A percentile compares a stretch with the other conserved stretches of the same genome.
Evolutionary conservation across 2,888 invertebrate genomes (phyloP).

Genomic region (Oscheius onirici): DNA sequence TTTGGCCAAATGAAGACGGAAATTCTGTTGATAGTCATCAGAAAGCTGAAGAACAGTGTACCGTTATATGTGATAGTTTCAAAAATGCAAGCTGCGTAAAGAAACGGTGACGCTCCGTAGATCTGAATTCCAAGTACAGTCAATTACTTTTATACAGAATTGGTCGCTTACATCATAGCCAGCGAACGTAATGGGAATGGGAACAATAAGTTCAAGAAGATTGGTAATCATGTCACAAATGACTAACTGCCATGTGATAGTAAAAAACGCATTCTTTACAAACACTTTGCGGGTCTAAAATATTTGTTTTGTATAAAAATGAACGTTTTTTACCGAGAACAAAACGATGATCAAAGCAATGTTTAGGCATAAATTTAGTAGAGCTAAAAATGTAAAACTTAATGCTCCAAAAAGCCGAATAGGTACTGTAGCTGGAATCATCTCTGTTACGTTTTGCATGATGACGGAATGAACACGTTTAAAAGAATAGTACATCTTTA

Average conservation of each 20-base stretch:
- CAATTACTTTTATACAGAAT: too few relatives aligned
- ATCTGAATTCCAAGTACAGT: neutral
- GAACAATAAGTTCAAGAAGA: neutral
- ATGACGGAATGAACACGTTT: too few relatives aligned
- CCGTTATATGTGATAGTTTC: constrained; percentile 12
- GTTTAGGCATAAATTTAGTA: neutral
- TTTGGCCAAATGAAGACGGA: neutral
- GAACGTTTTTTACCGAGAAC: neutral
- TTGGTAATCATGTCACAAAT: neutral
- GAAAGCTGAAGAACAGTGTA: constrained; percentile 10
- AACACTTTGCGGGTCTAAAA: neutral
- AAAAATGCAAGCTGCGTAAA: neutral
- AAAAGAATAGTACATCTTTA: too few relatives aligned
- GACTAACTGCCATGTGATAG: neutral
- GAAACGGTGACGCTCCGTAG: neutral
- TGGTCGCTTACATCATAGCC: neutral
- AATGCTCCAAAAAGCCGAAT: neutral
- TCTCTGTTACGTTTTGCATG: too few relatives aligned
- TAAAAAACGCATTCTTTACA: neutral
- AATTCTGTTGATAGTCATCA: constrained; percentile 10
- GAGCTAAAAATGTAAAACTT: neutral
- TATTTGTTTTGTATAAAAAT: neutral
- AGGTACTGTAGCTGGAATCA: too few relatives aligned
- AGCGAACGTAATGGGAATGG: neutral
- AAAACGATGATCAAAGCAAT: neutral